Evolutionary conservation across 30 jellyfish, hydroid and myxozoan genomes (phyloP), one percentile per base, ranked within the genome.

Genomic region (Aurelia aurita): DNA sequence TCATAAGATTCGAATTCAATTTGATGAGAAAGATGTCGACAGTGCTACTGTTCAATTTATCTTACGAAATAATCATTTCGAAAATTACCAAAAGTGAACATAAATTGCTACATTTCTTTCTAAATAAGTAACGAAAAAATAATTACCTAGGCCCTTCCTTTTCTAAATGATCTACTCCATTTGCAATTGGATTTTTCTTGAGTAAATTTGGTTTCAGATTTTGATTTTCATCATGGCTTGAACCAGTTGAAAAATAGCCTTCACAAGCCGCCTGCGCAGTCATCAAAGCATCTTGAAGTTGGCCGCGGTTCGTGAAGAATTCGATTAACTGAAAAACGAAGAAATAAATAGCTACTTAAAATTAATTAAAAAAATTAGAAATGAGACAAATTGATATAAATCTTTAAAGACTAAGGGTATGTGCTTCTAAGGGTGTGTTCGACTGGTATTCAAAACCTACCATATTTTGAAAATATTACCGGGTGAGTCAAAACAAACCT

Each of bases 181-280:
- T 72, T 6, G 18, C 75, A 7, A 15, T 54, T 12, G 84, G 22
- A 9, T 67, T 61, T 45, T 22, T 57, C 66, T 69, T 27, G n/a
- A 70, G 81, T 27, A 66, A 60, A 19, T 44, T 62, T 15, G 61
- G 18, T 3, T 65, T 80, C 43, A 43, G 2, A 32, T 84, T 59
- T 58, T 61, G 74, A 58, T 71, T 72, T 71, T 72, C 81, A 26
- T 59, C 87, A 28, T n/a, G 72, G 25, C 34, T 21, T 23, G 55
- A 15, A n/a, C 65, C 66, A 69, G 49, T 39, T 14, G 80, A 13
- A 66, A 84, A 71, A 51, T 72, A 72, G 26, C 93, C 93, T 46
- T 84, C 93, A 72, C 86, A 31, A 5, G 79, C 90, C 16, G 90
- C 96, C 28, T 87, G 96, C 34, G 90, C 96, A 21, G 65, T 59